Conservation (phyloP, 2,113 vertebrate genomes). For the Uria aalge region DNA sequence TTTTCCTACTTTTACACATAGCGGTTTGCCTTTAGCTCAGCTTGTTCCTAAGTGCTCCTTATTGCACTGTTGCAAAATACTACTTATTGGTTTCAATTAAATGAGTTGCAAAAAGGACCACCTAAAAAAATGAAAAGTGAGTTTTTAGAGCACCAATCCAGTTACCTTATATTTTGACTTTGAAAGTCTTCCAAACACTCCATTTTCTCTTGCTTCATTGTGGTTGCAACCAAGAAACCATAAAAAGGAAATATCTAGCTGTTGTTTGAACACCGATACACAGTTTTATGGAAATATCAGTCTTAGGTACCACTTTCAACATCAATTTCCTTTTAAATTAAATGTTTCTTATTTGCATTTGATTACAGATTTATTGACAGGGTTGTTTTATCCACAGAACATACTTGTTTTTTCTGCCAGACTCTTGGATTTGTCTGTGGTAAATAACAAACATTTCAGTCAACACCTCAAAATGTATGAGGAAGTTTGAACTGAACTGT, state of each 20-base stretch:
- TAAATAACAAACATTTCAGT: background rate
- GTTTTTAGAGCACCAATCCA: background rate
- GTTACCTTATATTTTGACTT: background rate
- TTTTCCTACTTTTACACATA: background rate
- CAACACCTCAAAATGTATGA: background rate
- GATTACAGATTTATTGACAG: background rate
- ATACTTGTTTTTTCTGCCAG: background rate
- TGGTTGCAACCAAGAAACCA: background rate
- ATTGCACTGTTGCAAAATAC: background rate
- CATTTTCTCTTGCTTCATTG: background rate
- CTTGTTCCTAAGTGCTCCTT: background rate
- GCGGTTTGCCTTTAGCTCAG: rapidly evolving
- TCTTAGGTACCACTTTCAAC: background rate
- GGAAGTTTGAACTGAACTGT: background rate
- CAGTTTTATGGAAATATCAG: background rate
- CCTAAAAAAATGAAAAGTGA: background rate
- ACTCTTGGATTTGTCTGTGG: background rate
- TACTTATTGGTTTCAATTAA: background rate
- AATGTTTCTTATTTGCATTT: background rate
- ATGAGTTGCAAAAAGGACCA: background rate
- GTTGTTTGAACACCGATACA: background rate
- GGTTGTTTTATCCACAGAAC: background rate
- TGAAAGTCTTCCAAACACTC: background rate
- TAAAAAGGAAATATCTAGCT: background rate
- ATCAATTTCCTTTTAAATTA: background rate